Percentiles rank a stretch among this genome's conserved stretches.
Conservation (phyloP, 2,797 vertebrate species). For the Percopsis omiscomaycus region DNA sequence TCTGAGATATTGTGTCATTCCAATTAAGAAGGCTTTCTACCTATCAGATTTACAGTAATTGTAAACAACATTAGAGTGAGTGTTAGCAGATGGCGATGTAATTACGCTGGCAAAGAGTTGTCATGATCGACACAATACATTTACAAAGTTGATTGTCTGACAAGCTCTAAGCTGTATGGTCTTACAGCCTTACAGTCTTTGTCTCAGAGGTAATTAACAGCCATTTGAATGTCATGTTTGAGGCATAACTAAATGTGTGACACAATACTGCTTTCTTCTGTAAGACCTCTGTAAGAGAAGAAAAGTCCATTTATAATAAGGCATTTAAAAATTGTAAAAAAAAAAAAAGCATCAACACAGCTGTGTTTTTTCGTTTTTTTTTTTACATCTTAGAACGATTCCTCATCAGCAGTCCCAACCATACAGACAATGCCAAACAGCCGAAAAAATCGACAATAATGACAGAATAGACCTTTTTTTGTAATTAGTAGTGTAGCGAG, state of each 20-base stretch:
- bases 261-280: slow-evolving; percentile 9
- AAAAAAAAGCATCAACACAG: not conserved
- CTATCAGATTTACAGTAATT: slow-evolving; percentile 26
- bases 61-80: slow-evolving; percentile 42
- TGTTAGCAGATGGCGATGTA: slow-evolving; percentile 41
- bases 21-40: slow-evolving; percentile 5
- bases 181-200: slow-evolving; percentile 17
- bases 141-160: slow-evolving; percentile 14
- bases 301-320: slow-evolving; percentile 34
- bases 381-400: not conserved
- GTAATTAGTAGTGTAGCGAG: slow-evolving; percentile 26
- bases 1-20: no score
- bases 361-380: not conserved
- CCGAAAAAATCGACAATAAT: slow-evolving; percentile 26
- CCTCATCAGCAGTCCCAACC: slow-evolving; percentile 28
- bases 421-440: no score
- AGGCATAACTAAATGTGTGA: slow-evolving; percentile 1
- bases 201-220: slow-evolving; percentile 48
- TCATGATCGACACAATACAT: slow-evolving; percentile 37
- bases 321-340: slow-evolving; percentile 37
- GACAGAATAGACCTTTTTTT: slow-evolving; percentile 28
- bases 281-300: slow-evolving; percentile 9
- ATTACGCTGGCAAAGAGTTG: slow-evolving; percentile 37
- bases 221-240: slow-evolving; percentile 17
- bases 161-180: slow-evolving; percentile 7